Evolutionary conservation across 2,113 vertebrate genomes (phyloP).

Genomic region (Morphnarchus princeps): DNA sequence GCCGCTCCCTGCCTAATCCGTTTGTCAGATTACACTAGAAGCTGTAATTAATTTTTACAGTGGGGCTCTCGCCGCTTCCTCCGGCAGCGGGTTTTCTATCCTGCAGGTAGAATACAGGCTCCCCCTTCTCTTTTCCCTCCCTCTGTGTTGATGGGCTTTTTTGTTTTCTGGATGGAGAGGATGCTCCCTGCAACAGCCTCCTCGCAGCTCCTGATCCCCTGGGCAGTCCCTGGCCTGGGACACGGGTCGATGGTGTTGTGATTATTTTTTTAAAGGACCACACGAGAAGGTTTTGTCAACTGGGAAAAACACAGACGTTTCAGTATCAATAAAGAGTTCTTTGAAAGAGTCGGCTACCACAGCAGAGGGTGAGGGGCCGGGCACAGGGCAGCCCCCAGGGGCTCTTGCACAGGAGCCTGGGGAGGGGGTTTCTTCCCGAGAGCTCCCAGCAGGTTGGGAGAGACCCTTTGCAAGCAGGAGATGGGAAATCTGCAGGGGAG

Average conservation of each 20-base stretch:
- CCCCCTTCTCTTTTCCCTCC: neutral
- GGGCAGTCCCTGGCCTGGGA: neutral
- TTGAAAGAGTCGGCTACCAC: neutral
- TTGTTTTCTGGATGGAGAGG: neutral
- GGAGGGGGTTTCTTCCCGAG: neutral
- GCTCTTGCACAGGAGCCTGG: neutral
- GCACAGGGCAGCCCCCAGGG: neutral
- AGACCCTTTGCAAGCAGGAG: neutral
- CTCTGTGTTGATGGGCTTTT: neutral
- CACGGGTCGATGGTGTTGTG: neutral
- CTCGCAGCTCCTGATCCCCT: neutral
- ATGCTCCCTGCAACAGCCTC: neutral
- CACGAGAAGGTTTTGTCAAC: constrained; percentile 63
- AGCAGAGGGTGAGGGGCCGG: accelerated
- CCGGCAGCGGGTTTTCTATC: neutral
- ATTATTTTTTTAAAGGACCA: constrained; percentile 76
- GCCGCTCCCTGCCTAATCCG: neutral
- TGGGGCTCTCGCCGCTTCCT: neutral
- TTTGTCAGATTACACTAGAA: constrained; percentile 47
- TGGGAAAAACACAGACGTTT: constrained; percentile 24
- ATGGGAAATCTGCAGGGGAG: neutral
- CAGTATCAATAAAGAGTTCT: constrained; percentile 78
- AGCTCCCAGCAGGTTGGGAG: neutral
- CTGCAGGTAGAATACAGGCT: constrained; percentile 1
- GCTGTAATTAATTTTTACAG: constrained; percentile 31